A percentile compares a stretch with the other conserved stretches of the same genome.
These are phyloP conservation scores for Neosalanx taihuensis DNA, from an alignment of 2,797 vertebrate species.

Conservation along the genomic window DNA sequence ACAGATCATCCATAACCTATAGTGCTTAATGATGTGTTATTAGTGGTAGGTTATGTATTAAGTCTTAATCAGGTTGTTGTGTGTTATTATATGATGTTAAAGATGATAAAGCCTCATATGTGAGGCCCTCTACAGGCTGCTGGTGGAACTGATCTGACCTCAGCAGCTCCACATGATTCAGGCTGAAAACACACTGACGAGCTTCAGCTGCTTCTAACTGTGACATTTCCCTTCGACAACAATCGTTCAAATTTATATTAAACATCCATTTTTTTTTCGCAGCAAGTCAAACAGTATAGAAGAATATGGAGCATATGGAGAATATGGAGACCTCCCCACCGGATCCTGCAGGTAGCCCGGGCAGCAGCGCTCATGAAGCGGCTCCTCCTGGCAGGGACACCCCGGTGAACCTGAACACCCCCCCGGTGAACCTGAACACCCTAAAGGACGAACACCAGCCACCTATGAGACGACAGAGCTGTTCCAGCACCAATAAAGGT, in stretches of 20 bases:
- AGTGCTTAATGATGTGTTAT: not conserved
- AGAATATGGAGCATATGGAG: conserved; percentile 43
- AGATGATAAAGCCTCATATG: not conserved
- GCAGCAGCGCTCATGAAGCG: conserved; percentile 73
- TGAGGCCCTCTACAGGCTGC: conserved; percentile 75
- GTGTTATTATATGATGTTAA: not conserved
- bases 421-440: conserved; percentile 68
- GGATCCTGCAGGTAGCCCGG: conserved; percentile 75
- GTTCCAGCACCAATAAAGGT: conserved; percentile 75
- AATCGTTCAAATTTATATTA: not conserved
- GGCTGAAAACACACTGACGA: conserved; percentile 66
- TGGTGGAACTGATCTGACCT: conserved; percentile 53
- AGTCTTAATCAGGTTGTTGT: not conserved
- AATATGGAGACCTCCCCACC: conserved; percentile 74
- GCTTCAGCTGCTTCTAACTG: not conserved
- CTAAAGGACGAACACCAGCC: conserved; percentile 65
- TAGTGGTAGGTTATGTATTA: not conserved
- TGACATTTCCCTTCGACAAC: conserved; percentile 60
- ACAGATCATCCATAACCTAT: not conserved
- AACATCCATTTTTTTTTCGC: conserved; percentile 17
- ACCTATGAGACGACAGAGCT: conserved; percentile 71
- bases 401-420: conserved; percentile 68
- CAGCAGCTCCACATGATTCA: not conserved
- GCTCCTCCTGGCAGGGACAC: conserved; percentile 69
- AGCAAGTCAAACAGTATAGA: conserved; percentile 2